A percentile compares a stretch with the other conserved stretches of the same genome.
Conservation (phyloP, 1,140 invertebrate genomes). For the Cydia pomonella region DNA sequence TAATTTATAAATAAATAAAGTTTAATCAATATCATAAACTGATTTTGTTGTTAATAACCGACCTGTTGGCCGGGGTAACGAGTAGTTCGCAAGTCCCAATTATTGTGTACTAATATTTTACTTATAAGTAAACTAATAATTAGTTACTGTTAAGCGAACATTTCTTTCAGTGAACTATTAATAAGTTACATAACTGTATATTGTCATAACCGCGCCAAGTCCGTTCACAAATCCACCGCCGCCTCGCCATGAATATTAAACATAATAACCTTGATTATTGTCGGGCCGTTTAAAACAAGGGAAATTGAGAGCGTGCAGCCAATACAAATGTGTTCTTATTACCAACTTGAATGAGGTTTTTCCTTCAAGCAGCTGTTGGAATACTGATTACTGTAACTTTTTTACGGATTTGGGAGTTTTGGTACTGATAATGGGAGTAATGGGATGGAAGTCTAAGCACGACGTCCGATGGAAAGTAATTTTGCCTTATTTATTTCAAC, state of each 20-base stretch:
- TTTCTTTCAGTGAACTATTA: too few relatives aligned
- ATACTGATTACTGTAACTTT: constrained; percentile 48
- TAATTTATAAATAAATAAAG: too few relatives aligned
- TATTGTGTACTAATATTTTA: too few relatives aligned
- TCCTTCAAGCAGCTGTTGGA: constrained; percentile 44
- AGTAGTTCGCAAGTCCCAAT: too few relatives aligned
- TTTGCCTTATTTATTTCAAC: not conserved
- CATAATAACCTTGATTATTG: constrained; percentile 71
- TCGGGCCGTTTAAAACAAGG: constrained; percentile 65
- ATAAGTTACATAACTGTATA: not conserved
- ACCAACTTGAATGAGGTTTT: constrained; percentile 66
- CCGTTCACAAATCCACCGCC: constrained; percentile 28
- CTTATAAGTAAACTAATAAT: too few relatives aligned
- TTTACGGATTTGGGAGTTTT: not conserved
- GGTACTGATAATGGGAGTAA: not conserved
- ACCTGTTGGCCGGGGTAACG: too few relatives aligned
- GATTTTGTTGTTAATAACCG: too few relatives aligned
- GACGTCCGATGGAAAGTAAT: not conserved
- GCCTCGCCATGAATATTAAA: constrained; percentile 61
- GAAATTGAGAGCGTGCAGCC: constrained; percentile 60
- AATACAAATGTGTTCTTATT: constrained; percentile 57
- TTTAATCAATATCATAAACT: too few relatives aligned
- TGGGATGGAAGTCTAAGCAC: not conserved
- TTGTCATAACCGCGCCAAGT: constrained; percentile 13
- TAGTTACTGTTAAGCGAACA: too few relatives aligned